phyloP scores from a whole-genome alignment of 2,888 invertebrate species.

The Clusia tigrina region DNA sequence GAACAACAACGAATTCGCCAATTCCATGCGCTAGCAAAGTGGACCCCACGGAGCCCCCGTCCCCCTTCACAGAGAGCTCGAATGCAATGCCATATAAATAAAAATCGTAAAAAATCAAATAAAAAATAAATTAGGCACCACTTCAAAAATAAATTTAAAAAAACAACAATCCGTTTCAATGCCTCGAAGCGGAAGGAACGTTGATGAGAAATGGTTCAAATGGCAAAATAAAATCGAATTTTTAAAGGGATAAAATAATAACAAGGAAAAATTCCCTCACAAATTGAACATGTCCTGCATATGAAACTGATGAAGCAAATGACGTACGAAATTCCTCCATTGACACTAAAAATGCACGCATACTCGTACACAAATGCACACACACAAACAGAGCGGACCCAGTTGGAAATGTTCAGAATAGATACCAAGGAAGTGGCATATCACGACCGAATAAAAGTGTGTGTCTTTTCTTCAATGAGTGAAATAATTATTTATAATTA shows the following conservation, averaged over 20 bases:
- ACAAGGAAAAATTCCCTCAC: not conserved
- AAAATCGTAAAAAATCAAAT: not conserved
- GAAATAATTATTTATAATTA: too few species aligned
- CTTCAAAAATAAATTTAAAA: not conserved
- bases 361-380: not conserved
- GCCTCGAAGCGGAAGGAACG: too few species aligned
- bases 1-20: too few species aligned
- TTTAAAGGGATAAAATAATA: not conserved
- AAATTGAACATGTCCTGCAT: not conserved
- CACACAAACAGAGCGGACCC: not conserved
- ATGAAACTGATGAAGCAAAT: slow-evolving; percentile 4
- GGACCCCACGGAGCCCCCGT: too few species aligned
- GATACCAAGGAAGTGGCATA: too few species aligned
- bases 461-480: too few species aligned
- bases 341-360: not conserved
- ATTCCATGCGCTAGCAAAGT: too few species aligned
- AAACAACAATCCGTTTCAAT: not conserved
- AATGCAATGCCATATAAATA: too few species aligned
- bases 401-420: too few species aligned
- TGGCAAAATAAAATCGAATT: slow-evolving; percentile 3
- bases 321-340: not conserved
- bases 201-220: not conserved
- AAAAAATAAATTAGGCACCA: not conserved
- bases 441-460: too few species aligned
- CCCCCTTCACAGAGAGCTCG: too few species aligned